Conservation (phyloP, 2,888 invertebrate species). For the Agapostemon virescens region DNA sequence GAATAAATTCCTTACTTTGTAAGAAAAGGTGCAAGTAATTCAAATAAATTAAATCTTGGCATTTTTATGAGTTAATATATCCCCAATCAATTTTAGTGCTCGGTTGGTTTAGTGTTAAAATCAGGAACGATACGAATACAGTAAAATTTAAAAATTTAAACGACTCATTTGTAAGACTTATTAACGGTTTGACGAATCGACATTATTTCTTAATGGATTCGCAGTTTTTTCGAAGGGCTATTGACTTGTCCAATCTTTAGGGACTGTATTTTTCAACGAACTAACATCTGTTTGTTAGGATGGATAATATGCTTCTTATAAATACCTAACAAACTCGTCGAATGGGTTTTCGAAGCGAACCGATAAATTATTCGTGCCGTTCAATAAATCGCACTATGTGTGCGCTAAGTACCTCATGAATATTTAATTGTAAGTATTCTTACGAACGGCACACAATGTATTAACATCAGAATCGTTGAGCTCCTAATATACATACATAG, state of each 20-base stretch:
- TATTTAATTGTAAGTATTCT: slow-evolving; percentile 40
- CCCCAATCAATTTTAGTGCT: too few species aligned
- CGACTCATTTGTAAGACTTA: too few species aligned
- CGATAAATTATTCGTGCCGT: slow-evolving; percentile 33
- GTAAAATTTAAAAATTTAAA: not conserved
- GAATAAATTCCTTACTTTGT: too few species aligned
- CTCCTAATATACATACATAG: slow-evolving; percentile 16
- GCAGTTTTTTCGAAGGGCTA: not conserved
- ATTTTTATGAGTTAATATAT: too few species aligned
- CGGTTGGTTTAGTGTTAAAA: too few species aligned
- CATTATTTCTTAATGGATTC: not conserved
- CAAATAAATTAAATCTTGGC: too few species aligned
- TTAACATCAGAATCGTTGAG: slow-evolving; percentile 33
- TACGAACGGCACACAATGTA: slow-evolving; percentile 25
- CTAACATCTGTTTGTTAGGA: not conserved
- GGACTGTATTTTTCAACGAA: not conserved
- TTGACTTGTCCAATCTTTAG: not conserved
- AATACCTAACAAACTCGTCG: slow-evolving; percentile 13
- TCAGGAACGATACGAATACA: too few species aligned
- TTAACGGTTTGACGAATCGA: not conserved
- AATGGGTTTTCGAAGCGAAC: not conserved
- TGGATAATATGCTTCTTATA: slow-evolving; percentile 7
- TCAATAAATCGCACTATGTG: slow-evolving; percentile 21
- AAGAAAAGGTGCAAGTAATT: too few species aligned
- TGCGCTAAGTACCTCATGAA: slow-evolving; percentile 24